phyloP scores from a whole-genome alignment of 2,113 vertebrate genomes.

The Lophura nycthemera region DNA sequence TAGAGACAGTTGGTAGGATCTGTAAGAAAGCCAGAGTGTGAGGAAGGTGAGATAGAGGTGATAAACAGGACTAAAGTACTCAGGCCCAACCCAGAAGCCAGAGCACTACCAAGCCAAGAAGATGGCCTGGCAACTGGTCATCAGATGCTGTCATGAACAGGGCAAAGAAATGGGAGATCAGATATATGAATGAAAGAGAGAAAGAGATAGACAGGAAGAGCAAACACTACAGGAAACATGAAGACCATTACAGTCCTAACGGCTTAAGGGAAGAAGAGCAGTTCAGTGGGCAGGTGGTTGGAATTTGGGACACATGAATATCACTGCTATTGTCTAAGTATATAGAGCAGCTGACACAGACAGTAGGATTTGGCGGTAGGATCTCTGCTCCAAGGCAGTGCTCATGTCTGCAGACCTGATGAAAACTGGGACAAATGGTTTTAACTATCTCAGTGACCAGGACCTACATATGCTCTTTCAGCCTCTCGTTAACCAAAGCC shows the following conservation, averaged over 20 bases:
- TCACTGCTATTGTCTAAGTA: background rate
- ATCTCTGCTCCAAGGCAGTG: background rate
- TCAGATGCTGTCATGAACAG: background rate
- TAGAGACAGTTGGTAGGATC: background rate
- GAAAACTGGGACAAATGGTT: background rate
- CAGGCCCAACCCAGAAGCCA: background rate
- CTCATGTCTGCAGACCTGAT: background rate
- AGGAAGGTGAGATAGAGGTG: background rate
- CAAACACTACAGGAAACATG: background rate
- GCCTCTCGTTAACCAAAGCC: background rate
- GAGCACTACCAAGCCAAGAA: background rate
- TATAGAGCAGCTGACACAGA: background rate
- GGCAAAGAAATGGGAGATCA: background rate
- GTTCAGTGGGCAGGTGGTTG: background rate
- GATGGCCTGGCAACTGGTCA: background rate
- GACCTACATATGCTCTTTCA: background rate
- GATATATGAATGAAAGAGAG: background rate
- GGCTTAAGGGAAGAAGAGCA: background rate
- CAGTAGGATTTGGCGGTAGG: background rate
- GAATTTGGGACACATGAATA: background rate
- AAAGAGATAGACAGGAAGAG: background rate
- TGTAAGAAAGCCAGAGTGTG: background rate
- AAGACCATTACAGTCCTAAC: background rate
- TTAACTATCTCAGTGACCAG: rapidly evolving
- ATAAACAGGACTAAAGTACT: background rate